A percentile compares a stretch with the other conserved stretches of the same genome.
Conservation (phyloP, 2,113 vertebrate genomes). For the Potamarius usumacintae region DNA sequence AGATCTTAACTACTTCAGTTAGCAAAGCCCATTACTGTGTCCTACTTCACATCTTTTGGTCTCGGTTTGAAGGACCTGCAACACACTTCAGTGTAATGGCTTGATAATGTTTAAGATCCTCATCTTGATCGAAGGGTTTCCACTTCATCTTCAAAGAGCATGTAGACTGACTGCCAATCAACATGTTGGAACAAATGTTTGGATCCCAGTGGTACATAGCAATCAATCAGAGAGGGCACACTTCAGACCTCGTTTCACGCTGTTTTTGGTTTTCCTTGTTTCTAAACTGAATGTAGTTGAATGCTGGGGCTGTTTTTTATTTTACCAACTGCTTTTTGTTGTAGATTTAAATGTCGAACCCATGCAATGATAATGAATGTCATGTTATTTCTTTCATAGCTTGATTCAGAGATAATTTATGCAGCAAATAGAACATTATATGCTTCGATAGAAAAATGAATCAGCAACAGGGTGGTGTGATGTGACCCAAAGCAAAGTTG, state of each 20-base stretch:
- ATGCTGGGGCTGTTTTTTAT: not conserved
- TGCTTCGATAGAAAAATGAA: not conserved
- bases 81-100: slow-evolving; percentile 65
- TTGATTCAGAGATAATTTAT: not conserved
- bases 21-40: slow-evolving; percentile 48
- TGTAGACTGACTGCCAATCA: slow-evolving; percentile 3
- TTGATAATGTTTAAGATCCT: slow-evolving; percentile 60
- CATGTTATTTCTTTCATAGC: not conserved
- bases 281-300: not conserved
- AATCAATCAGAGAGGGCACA: slow-evolving; percentile 13
- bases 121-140: slow-evolving; percentile 34
- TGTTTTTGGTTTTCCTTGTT: not conserved
- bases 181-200: slow-evolving; percentile 16
- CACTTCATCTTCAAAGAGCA: slow-evolving; percentile 9
- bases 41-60: slow-evolving; percentile 52
- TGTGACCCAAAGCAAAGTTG: not conserved
- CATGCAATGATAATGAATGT: not conserved
- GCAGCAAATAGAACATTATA: not conserved
- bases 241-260: not conserved
- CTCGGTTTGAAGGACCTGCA: slow-evolving; percentile 56
- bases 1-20: slow-evolving; percentile 48
- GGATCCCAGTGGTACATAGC: slow-evolving; percentile 5
- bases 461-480: not conserved
- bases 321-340: not conserved
- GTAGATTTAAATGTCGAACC: not conserved